A percentile compares a stretch with the other conserved stretches of the same genome.
Conservation (phyloP, 2,113 vertebrate species). For the Tragulus kanchil region DNA sequence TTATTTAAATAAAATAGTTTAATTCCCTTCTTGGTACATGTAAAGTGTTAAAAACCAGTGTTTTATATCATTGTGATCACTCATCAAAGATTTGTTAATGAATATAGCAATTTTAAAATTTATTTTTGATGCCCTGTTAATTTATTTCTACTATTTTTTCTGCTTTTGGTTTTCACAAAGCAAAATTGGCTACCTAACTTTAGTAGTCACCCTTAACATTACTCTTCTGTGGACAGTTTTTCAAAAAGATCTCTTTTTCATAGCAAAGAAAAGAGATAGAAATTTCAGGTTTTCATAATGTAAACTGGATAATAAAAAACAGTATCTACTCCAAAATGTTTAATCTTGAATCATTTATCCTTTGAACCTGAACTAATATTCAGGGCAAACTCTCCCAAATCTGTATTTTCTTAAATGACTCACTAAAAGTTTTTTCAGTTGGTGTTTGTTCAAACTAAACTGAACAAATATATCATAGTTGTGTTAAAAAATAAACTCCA, state of each 20-base stretch:
- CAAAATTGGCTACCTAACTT: neutral
- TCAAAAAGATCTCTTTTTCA: neutral
- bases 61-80: neutral
- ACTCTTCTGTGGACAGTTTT: neutral
- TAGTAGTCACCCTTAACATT: neutral
- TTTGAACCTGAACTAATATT: neutral
- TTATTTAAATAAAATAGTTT: neutral
- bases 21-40: neutral
- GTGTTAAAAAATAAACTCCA: neutral
- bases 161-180: neutral
- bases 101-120: neutral
- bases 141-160: neutral
- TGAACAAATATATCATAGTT: neutral
- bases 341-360: neutral
- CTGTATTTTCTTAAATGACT: slow-evolving; percentile 8
- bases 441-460: neutral
- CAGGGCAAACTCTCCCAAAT: neutral
- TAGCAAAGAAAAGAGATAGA: neutral
- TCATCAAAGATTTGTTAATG: neutral
- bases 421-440: neutral
- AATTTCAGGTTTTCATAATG: neutral
- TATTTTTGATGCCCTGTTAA: neutral
- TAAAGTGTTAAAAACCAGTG: neutral
- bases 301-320: neutral
- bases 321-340: neutral